Conservation (phyloP, 64 coral and sea anemone species). For the Astreopora myriophthalma region DNA sequence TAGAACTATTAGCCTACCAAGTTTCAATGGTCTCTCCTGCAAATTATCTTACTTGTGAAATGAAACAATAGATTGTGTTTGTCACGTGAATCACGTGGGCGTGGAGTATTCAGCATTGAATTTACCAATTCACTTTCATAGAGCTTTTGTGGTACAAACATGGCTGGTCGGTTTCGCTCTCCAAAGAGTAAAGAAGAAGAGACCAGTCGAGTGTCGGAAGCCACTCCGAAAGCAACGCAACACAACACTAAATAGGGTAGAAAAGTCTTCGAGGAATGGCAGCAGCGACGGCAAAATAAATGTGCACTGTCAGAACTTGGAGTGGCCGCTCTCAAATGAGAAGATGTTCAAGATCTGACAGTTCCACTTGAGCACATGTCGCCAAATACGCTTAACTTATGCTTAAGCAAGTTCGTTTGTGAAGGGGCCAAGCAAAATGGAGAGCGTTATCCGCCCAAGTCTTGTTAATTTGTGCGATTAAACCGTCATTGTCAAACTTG, state of each 20-base stretch:
- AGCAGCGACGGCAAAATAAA: neutral
- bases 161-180: no score
- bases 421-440: conserved; percentile 24
- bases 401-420: conserved; percentile 1
- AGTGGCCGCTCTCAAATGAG: neutral
- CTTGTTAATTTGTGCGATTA: conserved; percentile 3
- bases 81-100: no score
- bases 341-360: conserved; percentile 10
- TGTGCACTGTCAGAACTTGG: neutral
- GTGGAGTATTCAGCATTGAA: no score
- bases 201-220: no score
- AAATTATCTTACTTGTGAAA: no score
- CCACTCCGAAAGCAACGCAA: no score
- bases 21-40: no score
- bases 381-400: conserved; percentile 1
- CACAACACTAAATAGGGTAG: conserved; percentile 4
- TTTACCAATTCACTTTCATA: no score
- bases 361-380: neutral
- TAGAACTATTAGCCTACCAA: no score
- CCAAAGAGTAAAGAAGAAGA: no score
- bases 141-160: no score
- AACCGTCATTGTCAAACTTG: neutral
- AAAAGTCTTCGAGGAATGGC: conserved; percentile 13
- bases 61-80: no score
- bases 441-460: conserved; percentile 21